Evolutionary conservation across 2,113 vertebrate species (phyloP), one percentile per base, ranked within the genome.

Genomic region (Platanista minor): DNA sequence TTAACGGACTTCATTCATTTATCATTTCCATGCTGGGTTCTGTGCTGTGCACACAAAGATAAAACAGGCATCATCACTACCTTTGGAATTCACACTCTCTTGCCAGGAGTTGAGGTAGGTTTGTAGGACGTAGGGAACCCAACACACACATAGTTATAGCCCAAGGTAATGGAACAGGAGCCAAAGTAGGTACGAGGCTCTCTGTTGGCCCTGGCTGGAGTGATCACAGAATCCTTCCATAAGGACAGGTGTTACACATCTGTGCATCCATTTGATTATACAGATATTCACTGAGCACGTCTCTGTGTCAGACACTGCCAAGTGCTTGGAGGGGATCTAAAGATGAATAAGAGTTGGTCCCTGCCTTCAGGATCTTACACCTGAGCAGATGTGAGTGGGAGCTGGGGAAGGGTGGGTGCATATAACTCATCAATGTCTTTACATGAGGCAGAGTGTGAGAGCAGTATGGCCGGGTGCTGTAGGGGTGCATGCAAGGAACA

Each of bases 371-470:
- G 3, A 20, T 61, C 57, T 85, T 59, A 39, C 71, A 3, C 72
- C 41, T 31, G 77, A 78, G 83, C 8, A 2, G 78, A 3, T 52
- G 33, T 41, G 87, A 52, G 39, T 33, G 41, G 49, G n/a, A 23
- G 1, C 2, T 20, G 12, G 54, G 62, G 27, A 14, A 3, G 14
- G n/a, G 8, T 0, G 5, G 36, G 4, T 11, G 23, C 12, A 3
- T 31, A 1, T 17, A 23, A 10, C 14, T 4, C 18, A 4, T 15
- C 49, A 21, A 52, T 52, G 84, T 57, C 49, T 57, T 5, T 7
- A 13, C 14, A 0, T 0, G 49, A 33, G 41, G 43, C 1, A 0
- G 64, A 6, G 23, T 5, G 39, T 29, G 13, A 31, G 39, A 12
- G 9, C 39, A 13, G 25, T 0, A 0, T 6, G 9, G 5, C 75